These are phyloP conservation scores for Acrocyrtus sp. DNA, from an alignment of 2,888 invertebrate species.

Conservation along the genomic window DNA sequence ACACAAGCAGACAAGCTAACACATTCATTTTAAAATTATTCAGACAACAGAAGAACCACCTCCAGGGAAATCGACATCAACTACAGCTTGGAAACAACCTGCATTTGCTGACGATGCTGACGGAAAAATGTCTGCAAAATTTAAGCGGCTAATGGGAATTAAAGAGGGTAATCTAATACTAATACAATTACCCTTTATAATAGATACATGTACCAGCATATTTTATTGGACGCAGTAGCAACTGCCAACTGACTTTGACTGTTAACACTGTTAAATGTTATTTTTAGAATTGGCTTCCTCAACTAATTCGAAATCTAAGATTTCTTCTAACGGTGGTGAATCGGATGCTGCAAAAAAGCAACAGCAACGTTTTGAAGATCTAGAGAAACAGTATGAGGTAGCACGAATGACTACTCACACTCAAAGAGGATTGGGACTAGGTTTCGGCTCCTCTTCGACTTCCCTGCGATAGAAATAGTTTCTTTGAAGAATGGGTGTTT, in stretches of 20 bases:
- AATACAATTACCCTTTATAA: not conserved
- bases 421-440: slow-evolving; percentile 76
- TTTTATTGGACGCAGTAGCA: not conserved
- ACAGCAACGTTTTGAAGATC: slow-evolving; percentile 88
- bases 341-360: slow-evolving; percentile 59
- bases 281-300: too few species aligned
- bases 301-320: too few species aligned
- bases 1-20: too few species aligned
- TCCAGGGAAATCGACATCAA: not conserved
- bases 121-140: slow-evolving; percentile 92
- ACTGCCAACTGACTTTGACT: not conserved
- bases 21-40: slow-evolving; percentile 63
- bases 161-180: slow-evolving; percentile 73
- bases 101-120: slow-evolving; percentile 91
- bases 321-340: slow-evolving; percentile 11
- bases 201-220: slow-evolving; percentile 4
- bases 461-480: slow-evolving; percentile 29
- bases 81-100: slow-evolving; percentile 78
- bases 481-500: too few species aligned
- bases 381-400: slow-evolving; percentile 97
- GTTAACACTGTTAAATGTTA: too few species aligned
- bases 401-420: slow-evolving; percentile 96
- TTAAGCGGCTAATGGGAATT: slow-evolving; percentile 96
- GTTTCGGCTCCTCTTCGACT: slow-evolving; percentile 65
- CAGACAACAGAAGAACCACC: slow-evolving; percentile 60